These are phyloP conservation scores for Agrilus planipennis DNA, from an alignment of 1,140 invertebrate genomes.

Conservation along the genomic window DNA sequence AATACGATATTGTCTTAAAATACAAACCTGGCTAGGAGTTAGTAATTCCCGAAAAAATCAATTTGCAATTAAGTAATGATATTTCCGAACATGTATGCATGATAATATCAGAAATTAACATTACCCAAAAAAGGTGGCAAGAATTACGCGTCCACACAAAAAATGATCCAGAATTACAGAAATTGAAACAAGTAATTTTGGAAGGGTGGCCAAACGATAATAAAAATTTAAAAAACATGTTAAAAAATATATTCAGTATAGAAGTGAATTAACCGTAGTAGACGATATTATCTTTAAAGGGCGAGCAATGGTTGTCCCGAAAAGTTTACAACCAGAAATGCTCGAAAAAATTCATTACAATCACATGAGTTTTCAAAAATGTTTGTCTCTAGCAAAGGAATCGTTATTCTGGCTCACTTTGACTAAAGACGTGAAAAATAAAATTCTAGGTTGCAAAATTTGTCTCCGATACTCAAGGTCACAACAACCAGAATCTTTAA, in stretches of 20 bases:
- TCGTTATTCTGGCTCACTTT: slow-evolving; percentile 1
- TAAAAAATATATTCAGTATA: slow-evolving; percentile 12
- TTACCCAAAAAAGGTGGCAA: slow-evolving; percentile 17
- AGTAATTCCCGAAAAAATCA: slow-evolving; percentile 21
- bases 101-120: slow-evolving; percentile 5
- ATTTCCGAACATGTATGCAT: slow-evolving; percentile 8
- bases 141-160: slow-evolving; percentile 19
- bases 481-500: slow-evolving; percentile 17
- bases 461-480: slow-evolving; percentile 7
- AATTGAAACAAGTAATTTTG: slow-evolving; percentile 20
- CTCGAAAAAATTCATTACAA: slow-evolving; percentile 29
- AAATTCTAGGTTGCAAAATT: slow-evolving; percentile 1
- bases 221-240: background rate
- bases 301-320: slow-evolving; percentile 23
- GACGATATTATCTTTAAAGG: slow-evolving; percentile 24
- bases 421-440: slow-evolving; percentile 5
- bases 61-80: slow-evolving; percentile 3
- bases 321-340: slow-evolving; percentile 20
- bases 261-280: slow-evolving; percentile 14
- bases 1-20: slow-evolving; percentile 17
- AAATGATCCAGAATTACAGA: slow-evolving; percentile 20
- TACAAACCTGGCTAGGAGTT: slow-evolving; percentile 24
- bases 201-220: slow-evolving; percentile 10
- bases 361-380: slow-evolving; percentile 30
- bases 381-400: background rate